Evolutionary conservation across 2,797 vertebrate species (phyloP), one percentile per base, ranked within the genome.

Genomic region (Ceyx erithaca): DNA sequence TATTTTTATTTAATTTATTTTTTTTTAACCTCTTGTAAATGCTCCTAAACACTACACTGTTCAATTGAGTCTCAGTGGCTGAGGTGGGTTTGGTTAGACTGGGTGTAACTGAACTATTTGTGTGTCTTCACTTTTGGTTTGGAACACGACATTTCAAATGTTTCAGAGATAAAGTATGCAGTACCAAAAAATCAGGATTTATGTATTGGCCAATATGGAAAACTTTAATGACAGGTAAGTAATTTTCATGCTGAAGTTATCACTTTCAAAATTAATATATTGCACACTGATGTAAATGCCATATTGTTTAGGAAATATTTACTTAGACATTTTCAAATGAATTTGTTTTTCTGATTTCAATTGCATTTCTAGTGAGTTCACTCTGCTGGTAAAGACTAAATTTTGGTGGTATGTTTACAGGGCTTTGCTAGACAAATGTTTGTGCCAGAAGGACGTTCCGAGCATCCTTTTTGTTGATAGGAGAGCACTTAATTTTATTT

Each of bases 121-220:
- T 78, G 14, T 82, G 55, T 67, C 41, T 91, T 85, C 62, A 45
- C 71, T 95, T 90, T 90, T 95, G 94, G 95, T 95, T 91, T 92
- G 85, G 89, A 94, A 91, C 67, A 66, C 82, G 96, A 94, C 63
- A 89, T 97, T 96, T 97, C 97, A 97, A 90, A 96, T 97, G 97
- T 97, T 97, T 97, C 97, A 94, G 97, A 97, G 96, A 96, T 97
- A 94, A 97, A 96, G 97, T 97, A 92, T 97, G 96, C 97, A 96
- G 96, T 97, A 96, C 97, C 97, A 95, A 40, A 95, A 97, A 96
- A 93, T 92, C 93, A 96, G 92, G 94, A 96, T 95, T 97, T 96
- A 90, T 86, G 94, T 95, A 89, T 94, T 95, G 94, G 94, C 95
- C 93, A 92, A 85, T 91, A 73, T 88, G 87, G 87, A 95, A 96